A percentile compares a stretch with the other conserved stretches of the same genome.
phyloP scores from a whole-genome alignment of 2,888 invertebrate species.

The Gymnoscelis rufifasciata region DNA sequence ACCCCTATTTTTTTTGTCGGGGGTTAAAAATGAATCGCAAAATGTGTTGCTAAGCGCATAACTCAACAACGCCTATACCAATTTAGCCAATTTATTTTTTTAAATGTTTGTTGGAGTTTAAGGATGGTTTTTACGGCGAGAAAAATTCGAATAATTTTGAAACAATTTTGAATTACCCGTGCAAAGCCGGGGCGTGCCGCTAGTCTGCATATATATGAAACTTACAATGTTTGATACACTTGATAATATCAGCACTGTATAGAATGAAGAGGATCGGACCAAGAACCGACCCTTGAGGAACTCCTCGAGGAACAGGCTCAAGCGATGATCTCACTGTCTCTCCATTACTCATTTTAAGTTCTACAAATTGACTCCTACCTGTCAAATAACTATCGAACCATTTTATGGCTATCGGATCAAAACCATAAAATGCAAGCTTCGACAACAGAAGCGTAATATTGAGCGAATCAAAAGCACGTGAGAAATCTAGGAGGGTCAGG shows the following conservation, averaged over 20 bases:
- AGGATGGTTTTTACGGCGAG: too few relatives aligned
- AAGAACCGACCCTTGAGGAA: constrained; percentile 1
- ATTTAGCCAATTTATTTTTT: too few relatives aligned
- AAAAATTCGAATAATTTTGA: too few relatives aligned
- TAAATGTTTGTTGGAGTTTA: too few relatives aligned
- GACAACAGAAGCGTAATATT: constrained; percentile 1
- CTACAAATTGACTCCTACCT: not conserved
- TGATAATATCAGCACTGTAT: not conserved
- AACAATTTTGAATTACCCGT: too few relatives aligned
- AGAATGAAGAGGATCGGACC: not conserved
- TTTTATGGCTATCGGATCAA: not conserved
- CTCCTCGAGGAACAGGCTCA: not conserved
- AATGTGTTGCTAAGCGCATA: too few relatives aligned
- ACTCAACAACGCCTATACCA: too few relatives aligned
- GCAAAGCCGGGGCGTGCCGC: too few relatives aligned
- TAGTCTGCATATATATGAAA: constrained; percentile 1
- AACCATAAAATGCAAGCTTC: not conserved
- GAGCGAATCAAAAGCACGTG: constrained; percentile 2
- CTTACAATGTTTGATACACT: not conserved
- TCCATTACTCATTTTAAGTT: not conserved
- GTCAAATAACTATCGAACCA: constrained; percentile 1
- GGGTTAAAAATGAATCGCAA: too few relatives aligned
- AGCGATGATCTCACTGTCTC: not conserved
- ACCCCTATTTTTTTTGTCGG: too few relatives aligned
- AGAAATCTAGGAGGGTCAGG: constrained; percentile 22